phyloP scores from a whole-genome alignment of 2,113 vertebrate species.

The Panurus biarmicus region DNA sequence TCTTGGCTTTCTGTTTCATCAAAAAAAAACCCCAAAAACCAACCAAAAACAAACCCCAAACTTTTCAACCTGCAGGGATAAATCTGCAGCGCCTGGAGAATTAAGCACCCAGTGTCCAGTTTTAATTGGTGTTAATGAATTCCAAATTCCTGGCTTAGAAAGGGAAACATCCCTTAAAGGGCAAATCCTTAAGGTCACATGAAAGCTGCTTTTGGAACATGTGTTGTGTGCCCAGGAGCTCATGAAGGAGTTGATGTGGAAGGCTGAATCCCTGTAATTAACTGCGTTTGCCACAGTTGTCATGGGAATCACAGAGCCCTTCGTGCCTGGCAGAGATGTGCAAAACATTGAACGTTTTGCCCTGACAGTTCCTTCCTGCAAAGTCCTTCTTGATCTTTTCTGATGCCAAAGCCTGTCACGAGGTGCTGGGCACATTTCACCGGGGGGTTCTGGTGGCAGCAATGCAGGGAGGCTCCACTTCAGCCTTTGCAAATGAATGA shows the following conservation, averaged over 20 bases:
- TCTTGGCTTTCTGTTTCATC: constrained; percentile 4
- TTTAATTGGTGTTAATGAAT: constrained; percentile 45
- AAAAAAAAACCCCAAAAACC: background rate
- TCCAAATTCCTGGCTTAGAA: background rate
- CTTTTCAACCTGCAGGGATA: background rate
- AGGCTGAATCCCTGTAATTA: background rate
- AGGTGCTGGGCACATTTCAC: accelerated
- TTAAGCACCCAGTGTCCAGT: background rate
- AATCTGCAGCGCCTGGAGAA: background rate
- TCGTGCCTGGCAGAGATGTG: background rate
- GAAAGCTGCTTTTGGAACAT: background rate
- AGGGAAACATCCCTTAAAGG: background rate
- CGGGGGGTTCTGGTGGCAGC: background rate
- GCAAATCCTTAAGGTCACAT: background rate
- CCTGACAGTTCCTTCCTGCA: background rate
- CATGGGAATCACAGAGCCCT: constrained; percentile 4
- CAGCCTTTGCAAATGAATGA: background rate
- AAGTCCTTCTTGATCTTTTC: background rate
- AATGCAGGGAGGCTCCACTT: background rate
- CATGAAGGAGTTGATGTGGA: background rate
- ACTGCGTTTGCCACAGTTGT: constrained; percentile 7
- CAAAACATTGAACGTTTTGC: background rate
- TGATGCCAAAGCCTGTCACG: background rate
- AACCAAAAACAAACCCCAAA: background rate
- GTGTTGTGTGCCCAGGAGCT: background rate